Evolutionary conservation across 2,888 invertebrate genomes (phyloP), one percentile per base, ranked within the genome.

Genomic region (Melanostoma scalare): DNA sequence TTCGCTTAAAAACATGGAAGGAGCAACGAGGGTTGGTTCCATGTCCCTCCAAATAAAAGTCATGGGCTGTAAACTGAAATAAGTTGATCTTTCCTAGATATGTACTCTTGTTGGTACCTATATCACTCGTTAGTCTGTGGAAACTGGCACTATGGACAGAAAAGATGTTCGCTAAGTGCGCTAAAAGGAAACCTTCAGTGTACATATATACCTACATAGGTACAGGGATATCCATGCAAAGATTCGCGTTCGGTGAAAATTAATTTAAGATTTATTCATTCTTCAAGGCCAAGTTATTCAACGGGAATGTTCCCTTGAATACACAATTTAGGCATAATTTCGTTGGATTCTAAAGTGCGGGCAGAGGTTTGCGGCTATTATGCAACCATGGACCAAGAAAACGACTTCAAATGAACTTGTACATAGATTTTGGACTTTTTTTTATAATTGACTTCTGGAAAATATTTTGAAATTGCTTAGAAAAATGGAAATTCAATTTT

Each of bases 261-360:
- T 74, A 73, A 69, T 79, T 79, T 79, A 69, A 35, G 42, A 74
- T 53, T 69, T 61, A 55, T 60, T 53, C 74, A 79, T 79, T 63
- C 79, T 74, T 74, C 79, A 79, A 68, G 61, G 74, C 63, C 10
- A 44, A 67, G 31, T 61, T 50, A 61, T 50, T 73, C 75, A 65
- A 68, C 55, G 42, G 65, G n/a, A 31, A 6, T 38, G 42, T 75
- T 63, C 33, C 33, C 31, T 60, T 33, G 6, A 33, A 44, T 44
- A 60, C 35, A 60, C 42, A 60, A 44, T 60, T n/a, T 44, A 33
- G 33, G 6, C 31, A 42, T 33, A n/a, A 60, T 10, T 36, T 31
- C 42, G 3, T 20, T 20, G 20, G 20, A 20, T 20, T 20, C 1
- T 20, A 20, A 20, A 20, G 20, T 20, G 20, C 20, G 20, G 20